Base-by-base conservation (phyloP, 2,888 invertebrate genomes). In the Limnephilus rhombicus region DNA sequence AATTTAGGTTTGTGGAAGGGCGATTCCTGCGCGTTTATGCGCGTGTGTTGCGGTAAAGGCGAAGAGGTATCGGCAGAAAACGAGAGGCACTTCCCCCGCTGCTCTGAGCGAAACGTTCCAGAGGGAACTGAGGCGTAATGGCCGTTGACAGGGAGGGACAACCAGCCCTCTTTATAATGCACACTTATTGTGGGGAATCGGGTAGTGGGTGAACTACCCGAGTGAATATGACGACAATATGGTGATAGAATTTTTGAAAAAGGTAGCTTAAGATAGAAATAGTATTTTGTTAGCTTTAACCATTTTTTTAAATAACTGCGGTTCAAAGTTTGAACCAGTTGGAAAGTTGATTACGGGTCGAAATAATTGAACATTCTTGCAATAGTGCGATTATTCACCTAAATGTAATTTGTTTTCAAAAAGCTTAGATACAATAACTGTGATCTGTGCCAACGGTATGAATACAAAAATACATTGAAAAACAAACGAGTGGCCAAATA, bases 11-110 rank as follows among this genome's bases (percentile, higher is more conserved):
- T 34, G 82, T 82, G 31, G 82, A 29, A 82, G 82, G 4, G 31
- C 82, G 82, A 82, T 82, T 82, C 18, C 82, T 34, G 82, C 29
- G 82, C 82, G 34, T 82, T 82, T 82, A 82, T 29, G 82, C 34
- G 82, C 29, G 82, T 34, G 31, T 34, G 15, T 31, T 82, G 68
- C 68, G 68, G 68, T 24, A 68, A 68, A 68, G 68, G 68, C 7
- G 68, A n/a, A 24, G 68, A 68, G n/a, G 9, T 7, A 68, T 4
- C 7, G 68, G 24, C 68, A 68, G 68, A 68, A 18, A 68, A 18
- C 15, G 68, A 68, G 68, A 68, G 68, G 68, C 68, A 68, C 68
- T 68, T n/a, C 68, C 68, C 68, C 68, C 68, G 68, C 68, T 68
- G 68, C 24, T 68, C 68, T 9, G 68, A 68, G n/a, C 68, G 68